Evolutionary conservation across 92 coral and sea anemone species (phyloP), one percentile per base, ranked within the genome.

Genomic region (Paragorgia papillata): DNA sequence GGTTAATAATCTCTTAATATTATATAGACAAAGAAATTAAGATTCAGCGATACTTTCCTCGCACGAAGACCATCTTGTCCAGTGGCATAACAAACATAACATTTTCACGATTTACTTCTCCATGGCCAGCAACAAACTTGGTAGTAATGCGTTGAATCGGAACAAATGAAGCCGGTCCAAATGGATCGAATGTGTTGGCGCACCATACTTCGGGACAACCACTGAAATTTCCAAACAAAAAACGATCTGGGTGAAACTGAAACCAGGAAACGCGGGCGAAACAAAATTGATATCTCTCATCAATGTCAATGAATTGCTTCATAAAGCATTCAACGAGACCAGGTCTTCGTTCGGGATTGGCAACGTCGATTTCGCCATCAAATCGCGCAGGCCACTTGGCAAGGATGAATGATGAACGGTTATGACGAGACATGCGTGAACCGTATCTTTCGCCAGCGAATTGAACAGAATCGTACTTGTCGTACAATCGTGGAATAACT

Each of bases 211-310:
- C 64, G 19, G 82, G 58, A 13, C 62, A 63, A 2, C 28, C 14
- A 9, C 26, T 48, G 2, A 41, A 31, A 39, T 40, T 39, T 13
- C 31, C 46, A 33, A 18, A 69, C 29, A 10, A 34, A 44, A 24
- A 40, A 31, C 75, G 53, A 0, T 78, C 62, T 1, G 82, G 82
- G 32, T 78, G 82, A 49, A 20, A 9, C 69, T 80, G 80, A 49
- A 57, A 80, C 85, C 85, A 80, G 2, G 14, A 0, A n/a, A 80
- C 85, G 3, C 53, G 15, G 26, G 85, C 85, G 57, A 80, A 69
- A 25, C 57, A 31, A 29, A 80, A 46, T 7, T 70, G 17, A 37
- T 39, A 59, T 18, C 56, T 30, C 34, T 50, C 69, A 43, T n/a
- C 59, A 40, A 80, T 3, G 19, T 17, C 37, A 37, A 80, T 9